A percentile compares a stretch with the other conserved stretches of the same genome.
Conservation (phyloP, 2,113 vertebrate species). For the Scopus umbretta region DNA sequence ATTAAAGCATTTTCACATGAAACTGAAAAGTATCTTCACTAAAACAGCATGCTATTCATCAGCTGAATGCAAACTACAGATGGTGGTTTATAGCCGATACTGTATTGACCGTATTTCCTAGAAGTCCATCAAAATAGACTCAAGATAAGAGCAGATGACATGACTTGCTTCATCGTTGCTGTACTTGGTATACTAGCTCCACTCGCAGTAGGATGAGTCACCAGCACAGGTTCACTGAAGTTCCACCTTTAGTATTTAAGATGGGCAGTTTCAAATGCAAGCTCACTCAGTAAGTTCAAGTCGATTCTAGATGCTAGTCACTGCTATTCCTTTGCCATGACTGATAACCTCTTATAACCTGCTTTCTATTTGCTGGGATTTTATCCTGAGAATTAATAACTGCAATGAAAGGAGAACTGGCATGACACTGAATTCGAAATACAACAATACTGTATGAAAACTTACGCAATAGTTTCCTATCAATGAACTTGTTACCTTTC, state of each 20-base stretch:
- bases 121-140: neutral
- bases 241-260: neutral
- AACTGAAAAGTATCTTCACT: neutral
- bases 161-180: neutral
- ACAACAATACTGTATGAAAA: accelerated
- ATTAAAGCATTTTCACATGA: neutral
- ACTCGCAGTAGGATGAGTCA: neutral
- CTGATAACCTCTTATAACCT: neutral
- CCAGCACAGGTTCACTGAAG: neutral
- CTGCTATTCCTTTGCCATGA: neutral
- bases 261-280: neutral
- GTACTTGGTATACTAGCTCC: neutral
- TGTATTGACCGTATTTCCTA: neutral
- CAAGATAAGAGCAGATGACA: neutral
- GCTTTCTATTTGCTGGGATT: neutral
- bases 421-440: neutral
- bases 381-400: neutral
- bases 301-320: neutral
- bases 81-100: neutral
- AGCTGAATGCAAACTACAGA: neutral
- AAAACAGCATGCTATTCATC: neutral
- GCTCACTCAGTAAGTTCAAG: neutral
- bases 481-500: neutral
- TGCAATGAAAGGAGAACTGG: neutral
- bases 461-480: neutral